Evolutionary conservation across 2,888 invertebrate species (phyloP), one percentile per base, ranked within the genome.

Genomic region (Lingula anatina): DNA sequence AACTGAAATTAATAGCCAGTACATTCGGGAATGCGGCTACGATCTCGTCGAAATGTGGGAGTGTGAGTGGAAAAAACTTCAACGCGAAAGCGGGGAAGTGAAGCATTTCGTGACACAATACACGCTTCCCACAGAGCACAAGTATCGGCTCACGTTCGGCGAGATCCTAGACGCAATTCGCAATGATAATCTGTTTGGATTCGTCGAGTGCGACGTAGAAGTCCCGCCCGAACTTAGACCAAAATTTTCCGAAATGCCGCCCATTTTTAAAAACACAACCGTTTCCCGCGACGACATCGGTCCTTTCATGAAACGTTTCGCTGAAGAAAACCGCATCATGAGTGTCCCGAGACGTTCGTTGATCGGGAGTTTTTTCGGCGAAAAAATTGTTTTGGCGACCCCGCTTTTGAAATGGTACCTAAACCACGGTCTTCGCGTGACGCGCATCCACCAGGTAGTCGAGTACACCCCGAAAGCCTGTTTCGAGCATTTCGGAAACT

Each of bases 31-130:
- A 3, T 5, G 27, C 2, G 43, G 31, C 9, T 15, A 31, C 12
- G 9, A 25, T n/a, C 38, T 43, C 21, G 20, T 36, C 7, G 36
- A 50, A 27, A 50, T 46, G 50, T 50, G 46, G 36, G 46, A 46
- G 37, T 50, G n/a, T n/a, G n/a, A n/a, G n/a, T n/a, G n/a, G n/a
- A n/a, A n/a, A n/a, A n/a, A n/a, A n/a, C n/a, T n/a, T 43, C 28
- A 24, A 50, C n/a, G 24, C 46, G 42, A 37, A 35, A 36, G 12
- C n/a, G n/a, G 18, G 5, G 3, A 5, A 44, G 40, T 20, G 21
- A 38, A 3, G 2, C 7, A 9, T n/a, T 24, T 25, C 21, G n/a
- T 3, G 31, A 5, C 18, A 38, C 39, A 18, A 2, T 1, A 5
- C 5, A 12, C 3, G 12, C 36, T 23, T 18, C 31, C 12, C 3